Conservation (phyloP, 2,113 vertebrate genomes). For the Toxotes jaculatrix region DNA sequence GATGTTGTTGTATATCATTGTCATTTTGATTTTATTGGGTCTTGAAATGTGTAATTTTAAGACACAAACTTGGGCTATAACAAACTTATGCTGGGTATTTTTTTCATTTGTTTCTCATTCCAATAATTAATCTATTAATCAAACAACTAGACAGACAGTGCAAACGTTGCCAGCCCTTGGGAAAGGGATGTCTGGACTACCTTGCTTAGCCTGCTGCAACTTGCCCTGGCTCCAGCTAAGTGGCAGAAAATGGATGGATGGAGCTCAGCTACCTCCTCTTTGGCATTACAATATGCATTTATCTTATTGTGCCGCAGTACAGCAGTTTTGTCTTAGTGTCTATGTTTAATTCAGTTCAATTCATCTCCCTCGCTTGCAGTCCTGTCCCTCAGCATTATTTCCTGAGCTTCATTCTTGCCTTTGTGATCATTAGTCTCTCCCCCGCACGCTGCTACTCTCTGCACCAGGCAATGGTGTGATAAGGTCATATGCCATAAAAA, state of each 20-base stretch:
- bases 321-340: not conserved
- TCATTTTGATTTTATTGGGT: too few relatives aligned
- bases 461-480: conserved; percentile 49
- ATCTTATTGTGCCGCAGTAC: not conserved
- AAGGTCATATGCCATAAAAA: conserved; percentile 69
- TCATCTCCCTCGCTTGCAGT: conserved; percentile 10
- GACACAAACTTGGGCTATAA: too few relatives aligned
- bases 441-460: conserved; percentile 24
- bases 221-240: too few relatives aligned
- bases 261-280: not conserved
- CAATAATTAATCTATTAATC: not conserved
- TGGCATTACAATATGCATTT: not conserved
- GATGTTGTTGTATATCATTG: too few relatives aligned
- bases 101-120: not conserved
- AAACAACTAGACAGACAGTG: too few relatives aligned
- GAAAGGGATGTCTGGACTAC: not conserved
- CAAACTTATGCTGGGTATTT: too few relatives aligned
- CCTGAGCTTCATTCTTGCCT: conserved; percentile 31
- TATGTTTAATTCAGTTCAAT: conserved; percentile 26
- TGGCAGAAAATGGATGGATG: not conserved
- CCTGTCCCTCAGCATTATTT: conserved; percentile 20
- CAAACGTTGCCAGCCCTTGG: not conserved
- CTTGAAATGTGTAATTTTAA: too few relatives aligned
- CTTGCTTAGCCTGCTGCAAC: not conserved
- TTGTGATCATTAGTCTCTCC: conserved; percentile 53